A percentile compares a stretch with the other conserved stretches of the same genome.
These are phyloP conservation scores for Colletes latitarsis DNA, from an alignment of 1,140 invertebrate species.

Conservation along the genomic window DNA sequence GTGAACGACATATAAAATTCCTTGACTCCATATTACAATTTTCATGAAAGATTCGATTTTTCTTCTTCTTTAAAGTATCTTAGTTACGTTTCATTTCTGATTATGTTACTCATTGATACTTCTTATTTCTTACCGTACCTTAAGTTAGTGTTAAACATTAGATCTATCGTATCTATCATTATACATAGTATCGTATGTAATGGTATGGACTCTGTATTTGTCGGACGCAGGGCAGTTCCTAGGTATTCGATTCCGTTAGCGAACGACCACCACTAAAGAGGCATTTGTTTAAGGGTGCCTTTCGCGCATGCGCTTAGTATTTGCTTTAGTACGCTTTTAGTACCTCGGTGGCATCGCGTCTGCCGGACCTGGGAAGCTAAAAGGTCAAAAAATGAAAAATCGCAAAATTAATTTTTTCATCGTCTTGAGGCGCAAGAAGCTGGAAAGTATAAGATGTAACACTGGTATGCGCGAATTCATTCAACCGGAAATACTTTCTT, in stretches of 20 bases:
- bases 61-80: constrained; percentile 24
- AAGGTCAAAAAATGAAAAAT: constrained; percentile 81
- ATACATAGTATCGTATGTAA: constrained; percentile 60
- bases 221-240: constrained; percentile 64
- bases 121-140: constrained; percentile 58
- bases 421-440: constrained; percentile 59
- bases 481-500: neutral
- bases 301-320: constrained; percentile 65
- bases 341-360: constrained; percentile 81
- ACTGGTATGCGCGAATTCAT: constrained; percentile 59
- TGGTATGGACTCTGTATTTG: constrained; percentile 61
- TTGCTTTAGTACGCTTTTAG: constrained; percentile 74
- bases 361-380: constrained; percentile 82
- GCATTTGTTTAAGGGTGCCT: constrained; percentile 59
- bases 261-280: constrained; percentile 62
- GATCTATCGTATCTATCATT: constrained; percentile 64
- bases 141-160: constrained; percentile 63
- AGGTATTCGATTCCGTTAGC: constrained; percentile 63
- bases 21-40: constrained; percentile 43
- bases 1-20: constrained; percentile 36
- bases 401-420: constrained; percentile 77
- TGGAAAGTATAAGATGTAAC: constrained; percentile 80
- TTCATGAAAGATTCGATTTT: constrained; percentile 32
- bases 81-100: constrained; percentile 32
- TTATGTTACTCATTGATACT: constrained; percentile 48